Conservation (phyloP, 2,888 invertebrate genomes). For the Eudemis profundana region DNA sequence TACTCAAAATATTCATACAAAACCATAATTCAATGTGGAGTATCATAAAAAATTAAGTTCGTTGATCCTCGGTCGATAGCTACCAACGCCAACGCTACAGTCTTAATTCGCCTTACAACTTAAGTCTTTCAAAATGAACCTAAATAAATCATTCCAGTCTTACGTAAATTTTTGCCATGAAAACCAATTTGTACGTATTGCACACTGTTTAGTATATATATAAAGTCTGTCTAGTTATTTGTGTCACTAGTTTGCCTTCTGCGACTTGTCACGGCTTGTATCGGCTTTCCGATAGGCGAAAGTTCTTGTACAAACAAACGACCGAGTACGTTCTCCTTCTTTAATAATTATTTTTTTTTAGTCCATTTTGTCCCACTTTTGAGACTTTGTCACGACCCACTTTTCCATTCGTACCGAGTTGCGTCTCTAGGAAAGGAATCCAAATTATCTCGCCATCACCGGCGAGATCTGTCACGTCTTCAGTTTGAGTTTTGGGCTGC, state of each 20-base stretch:
- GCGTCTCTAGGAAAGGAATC: too few species aligned
- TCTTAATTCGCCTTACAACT: neutral
- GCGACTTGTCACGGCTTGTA: conserved; percentile 11
- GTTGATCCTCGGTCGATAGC: neutral
- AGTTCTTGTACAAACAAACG: conserved; percentile 1
- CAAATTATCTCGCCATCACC: too few species aligned
- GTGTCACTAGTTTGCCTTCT: conserved; percentile 6
- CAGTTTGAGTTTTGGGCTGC: too few species aligned
- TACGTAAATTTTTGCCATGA: neutral
- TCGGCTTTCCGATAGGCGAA: conserved; percentile 2
- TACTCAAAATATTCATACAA: neutral
- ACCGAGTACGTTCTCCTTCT: too few species aligned
- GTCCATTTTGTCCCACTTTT: too few species aligned
- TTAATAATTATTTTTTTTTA: too few species aligned
- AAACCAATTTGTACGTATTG: neutral
- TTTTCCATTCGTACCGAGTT: too few species aligned
- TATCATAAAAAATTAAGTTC: neutral
- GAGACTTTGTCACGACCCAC: too few species aligned
- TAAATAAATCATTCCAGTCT: too few species aligned
- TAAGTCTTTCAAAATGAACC: neutral
- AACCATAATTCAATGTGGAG: neutral
- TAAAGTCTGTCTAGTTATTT: conserved; percentile 3
- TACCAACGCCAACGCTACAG: neutral
- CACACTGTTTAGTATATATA: neutral
- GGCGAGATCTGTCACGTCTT: too few species aligned